Evolutionary conservation across 2,888 invertebrate genomes (phyloP).

Genomic region (Lithosia quadra): DNA sequence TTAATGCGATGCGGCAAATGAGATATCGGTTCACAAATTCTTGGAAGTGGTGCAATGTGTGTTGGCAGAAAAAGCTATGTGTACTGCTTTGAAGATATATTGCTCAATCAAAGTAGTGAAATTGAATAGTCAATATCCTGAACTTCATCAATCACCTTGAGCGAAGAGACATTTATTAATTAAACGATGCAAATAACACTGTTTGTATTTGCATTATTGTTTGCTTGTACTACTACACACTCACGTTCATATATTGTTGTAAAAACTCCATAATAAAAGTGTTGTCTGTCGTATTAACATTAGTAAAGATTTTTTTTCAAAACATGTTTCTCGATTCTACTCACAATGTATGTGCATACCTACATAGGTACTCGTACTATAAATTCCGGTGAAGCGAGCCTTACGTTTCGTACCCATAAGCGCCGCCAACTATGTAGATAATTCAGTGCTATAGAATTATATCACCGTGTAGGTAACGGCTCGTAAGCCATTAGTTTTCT

Average conservation of each 20-base stretch:
- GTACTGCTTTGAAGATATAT: not conserved
- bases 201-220: too few relatives aligned
- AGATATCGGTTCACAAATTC: not conserved
- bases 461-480: constrained; percentile 16
- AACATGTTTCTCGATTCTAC: not conserved
- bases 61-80: not conserved
- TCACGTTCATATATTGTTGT: not conserved
- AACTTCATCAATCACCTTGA: too few relatives aligned
- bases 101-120: not conserved
- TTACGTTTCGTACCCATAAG: not conserved
- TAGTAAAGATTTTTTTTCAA: not conserved
- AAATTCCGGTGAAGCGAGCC: not conserved
- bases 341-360: not conserved
- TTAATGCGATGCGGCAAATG: not conserved
- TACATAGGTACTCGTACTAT: not conserved
- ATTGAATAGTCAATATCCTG: not conserved
- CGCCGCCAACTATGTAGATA: constrained; percentile 12
- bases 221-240: not conserved
- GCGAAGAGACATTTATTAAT: too few relatives aligned
- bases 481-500: constrained; percentile 19
- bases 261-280: not conserved
- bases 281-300: not conserved
- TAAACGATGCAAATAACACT: too few relatives aligned
- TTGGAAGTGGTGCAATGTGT: not conserved
- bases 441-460: constrained; percentile 8